These are phyloP conservation scores for Drosophila neoperkinsi DNA, from an alignment of 2,888 invertebrate species.

Conservation along the genomic window DNA sequence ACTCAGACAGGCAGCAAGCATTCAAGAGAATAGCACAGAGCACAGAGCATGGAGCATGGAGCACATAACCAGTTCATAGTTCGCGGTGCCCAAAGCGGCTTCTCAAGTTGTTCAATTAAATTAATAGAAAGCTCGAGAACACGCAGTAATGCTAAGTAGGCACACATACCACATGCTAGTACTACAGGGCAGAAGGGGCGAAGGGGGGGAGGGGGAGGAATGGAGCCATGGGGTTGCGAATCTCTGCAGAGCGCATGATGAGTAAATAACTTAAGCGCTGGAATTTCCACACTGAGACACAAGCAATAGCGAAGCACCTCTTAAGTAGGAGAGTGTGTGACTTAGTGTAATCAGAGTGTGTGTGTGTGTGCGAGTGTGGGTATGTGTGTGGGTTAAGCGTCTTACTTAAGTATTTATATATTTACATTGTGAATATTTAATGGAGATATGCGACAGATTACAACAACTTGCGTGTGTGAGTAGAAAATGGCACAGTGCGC, in stretches of 20 bases:
- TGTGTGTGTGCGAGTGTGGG: conserved; percentile 16
- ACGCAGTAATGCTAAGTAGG: conserved; percentile 73
- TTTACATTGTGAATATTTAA: conserved; percentile 80
- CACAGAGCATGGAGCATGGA: background rate
- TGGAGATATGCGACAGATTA: conserved; percentile 74
- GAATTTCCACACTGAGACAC: conserved; percentile 53
- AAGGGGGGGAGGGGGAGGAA: background rate
- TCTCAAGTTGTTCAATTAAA: conserved; percentile 73
- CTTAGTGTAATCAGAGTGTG: background rate
- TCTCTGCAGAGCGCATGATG: conserved; percentile 57
- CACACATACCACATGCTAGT: conserved; percentile 33
- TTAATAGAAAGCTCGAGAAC: conserved; percentile 72
- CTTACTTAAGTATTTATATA: conserved; percentile 79
- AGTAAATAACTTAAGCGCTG: conserved; percentile 66
- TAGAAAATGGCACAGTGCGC: conserved; percentile 56
- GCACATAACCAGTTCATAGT: background rate
- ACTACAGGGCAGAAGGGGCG: rapidly evolving
- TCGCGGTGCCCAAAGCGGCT: conserved; percentile 8
- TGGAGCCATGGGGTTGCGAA: conserved; percentile 25
- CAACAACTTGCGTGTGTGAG: conserved; percentile 58
- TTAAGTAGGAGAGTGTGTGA: conserved; percentile 10
- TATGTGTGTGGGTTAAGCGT: conserved; percentile 66
- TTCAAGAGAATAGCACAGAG: conserved; percentile 4
- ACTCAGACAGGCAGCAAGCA: background rate
- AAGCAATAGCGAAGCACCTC: conserved; percentile 19